Evolutionary conservation across 2,888 invertebrate species (phyloP), one percentile per base, ranked within the genome.

Genomic region (Pollenia griseotomentosa): DNA sequence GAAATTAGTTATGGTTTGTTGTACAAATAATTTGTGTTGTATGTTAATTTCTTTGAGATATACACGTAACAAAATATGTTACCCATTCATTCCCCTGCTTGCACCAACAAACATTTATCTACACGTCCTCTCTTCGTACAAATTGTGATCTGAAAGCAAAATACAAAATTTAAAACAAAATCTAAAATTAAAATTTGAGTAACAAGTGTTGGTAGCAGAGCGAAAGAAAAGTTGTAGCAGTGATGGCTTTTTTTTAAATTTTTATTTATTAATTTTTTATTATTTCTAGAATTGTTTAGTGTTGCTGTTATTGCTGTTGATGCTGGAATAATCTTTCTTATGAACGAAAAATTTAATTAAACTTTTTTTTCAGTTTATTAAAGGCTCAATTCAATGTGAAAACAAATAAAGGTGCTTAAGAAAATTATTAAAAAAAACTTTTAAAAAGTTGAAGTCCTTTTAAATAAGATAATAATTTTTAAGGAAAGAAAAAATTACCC

Each of bases 1-100:
- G 65, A 77, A 75, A 83, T 83, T 75, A 61, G 75, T 83, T 75
- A 75, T 70, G 75, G 61, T 81, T 83, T 75, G 51, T 83, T 83
- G 44, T 70, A 55, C 53, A 83, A 71, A 70, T 77, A 83, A 77
- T 70, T 77, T 77, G 65, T 83, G 83, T 77, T 42, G 33, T 83
- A 83, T 83, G 83, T 63, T 65, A 83, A 83, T 77, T 75, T 23
- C 16, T 16, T 42, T 63, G 42, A 33, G 46, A 48, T 48, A 44
- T 61, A 83, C 75, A 70, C 44, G 68, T 61, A 16, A 68, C 19
- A 48, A 51, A 63, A 74, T 12, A 66, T 66, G 42, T 70, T 68
- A 33, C 33, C 33, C 33, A 33, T 33, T 33, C 33, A 33, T 33
- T 33, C 33, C 6, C 6, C 33, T 33, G 6, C 33, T 33, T 33